Evolutionary conservation across 2,888 invertebrate species (phyloP).

Genomic region (Latrodectus hesperus): DNA sequence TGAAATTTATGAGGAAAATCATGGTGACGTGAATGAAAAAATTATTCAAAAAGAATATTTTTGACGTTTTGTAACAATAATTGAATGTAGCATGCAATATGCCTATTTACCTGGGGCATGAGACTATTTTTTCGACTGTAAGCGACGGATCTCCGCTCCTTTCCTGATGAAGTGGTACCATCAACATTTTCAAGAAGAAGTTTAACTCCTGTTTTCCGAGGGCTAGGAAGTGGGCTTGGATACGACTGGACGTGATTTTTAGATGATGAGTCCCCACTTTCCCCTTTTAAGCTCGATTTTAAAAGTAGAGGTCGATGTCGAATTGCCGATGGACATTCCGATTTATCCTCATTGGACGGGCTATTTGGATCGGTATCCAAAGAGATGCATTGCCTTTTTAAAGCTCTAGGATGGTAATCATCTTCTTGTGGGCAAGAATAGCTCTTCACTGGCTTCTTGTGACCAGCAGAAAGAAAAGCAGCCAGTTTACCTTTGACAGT

Average conservation of each 20-base stretch:
- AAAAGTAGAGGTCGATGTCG: constrained; percentile 59
- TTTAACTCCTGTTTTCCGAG: constrained; percentile 57
- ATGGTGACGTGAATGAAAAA: too few relatives aligned
- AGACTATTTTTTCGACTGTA: constrained; percentile 66
- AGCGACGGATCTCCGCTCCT: constrained; percentile 51
- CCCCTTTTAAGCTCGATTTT: constrained; percentile 63
- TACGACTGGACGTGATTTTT: constrained; percentile 39
- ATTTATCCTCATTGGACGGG: constrained; percentile 32
- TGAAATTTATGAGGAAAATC: too few relatives aligned
- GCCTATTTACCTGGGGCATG: constrained; percentile 63
- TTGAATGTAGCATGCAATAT: not conserved
- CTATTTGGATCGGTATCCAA: constrained; percentile 37
- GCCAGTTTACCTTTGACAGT: constrained; percentile 36
- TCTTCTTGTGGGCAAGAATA: constrained; percentile 62
- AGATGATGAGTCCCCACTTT: constrained; percentile 29
- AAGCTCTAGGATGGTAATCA: constrained; percentile 21
- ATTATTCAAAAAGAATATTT: too few relatives aligned
- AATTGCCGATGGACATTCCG: constrained; percentile 16
- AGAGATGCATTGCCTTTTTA: constrained; percentile 58
- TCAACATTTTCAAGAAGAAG: constrained; percentile 53
- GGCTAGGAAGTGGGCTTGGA: constrained; percentile 50
- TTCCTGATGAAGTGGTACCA: not conserved
- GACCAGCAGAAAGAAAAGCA: constrained; percentile 24
- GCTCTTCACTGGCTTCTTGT: constrained; percentile 48
- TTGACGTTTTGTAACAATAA: too few relatives aligned